Percentiles rank a stretch among this genome's conserved stretches.
Evolutionary conservation across 2,888 invertebrate genomes (phyloP).

Genomic region (Esperia sulphurella): DNA sequence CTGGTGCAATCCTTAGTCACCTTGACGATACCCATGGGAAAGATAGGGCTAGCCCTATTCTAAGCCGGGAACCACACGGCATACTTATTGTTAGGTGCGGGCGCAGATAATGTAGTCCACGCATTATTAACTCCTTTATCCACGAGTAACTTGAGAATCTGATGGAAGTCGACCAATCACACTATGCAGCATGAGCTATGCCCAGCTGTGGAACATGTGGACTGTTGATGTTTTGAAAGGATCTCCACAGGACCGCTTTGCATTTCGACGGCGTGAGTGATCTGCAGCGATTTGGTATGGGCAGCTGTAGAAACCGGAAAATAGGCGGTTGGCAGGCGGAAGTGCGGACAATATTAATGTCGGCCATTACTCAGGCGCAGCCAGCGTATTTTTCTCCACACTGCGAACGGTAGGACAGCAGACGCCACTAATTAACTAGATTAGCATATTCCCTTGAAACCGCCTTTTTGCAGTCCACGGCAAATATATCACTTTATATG

Average conservation of each 20-base stretch:
- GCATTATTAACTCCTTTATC: too few relatives aligned
- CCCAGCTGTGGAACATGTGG: too few relatives aligned
- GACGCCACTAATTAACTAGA: slow-evolving; percentile 72
- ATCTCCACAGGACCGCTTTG: slow-evolving; percentile 1
- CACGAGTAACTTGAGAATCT: too few relatives aligned
- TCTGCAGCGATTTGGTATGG: slow-evolving; percentile 29
- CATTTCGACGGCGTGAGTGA: slow-evolving; percentile 15
- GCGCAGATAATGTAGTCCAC: too few relatives aligned
- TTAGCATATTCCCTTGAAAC: slow-evolving; percentile 67
- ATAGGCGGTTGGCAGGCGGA: slow-evolving; percentile 56
- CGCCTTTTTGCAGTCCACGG: slow-evolving; percentile 40
- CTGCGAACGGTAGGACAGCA: slow-evolving; percentile 55
- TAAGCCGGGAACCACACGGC: too few relatives aligned
- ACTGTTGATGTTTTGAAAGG: too few relatives aligned
- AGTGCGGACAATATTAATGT: slow-evolving; percentile 73
- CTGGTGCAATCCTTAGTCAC: too few relatives aligned
- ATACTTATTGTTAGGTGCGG: too few relatives aligned
- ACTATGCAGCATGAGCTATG: too few relatives aligned
- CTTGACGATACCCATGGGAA: too few relatives aligned
- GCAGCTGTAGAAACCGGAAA: slow-evolving; percentile 49
- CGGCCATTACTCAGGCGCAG: slow-evolving; percentile 61
- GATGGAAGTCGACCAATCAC: too few relatives aligned
- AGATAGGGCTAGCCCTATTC: too few relatives aligned
- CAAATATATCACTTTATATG: slow-evolving; percentile 37
- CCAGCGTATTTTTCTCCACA: slow-evolving; percentile 65